Base-by-base conservation (phyloP, 2,888 invertebrate species). In the Mythimna impura region DNA sequence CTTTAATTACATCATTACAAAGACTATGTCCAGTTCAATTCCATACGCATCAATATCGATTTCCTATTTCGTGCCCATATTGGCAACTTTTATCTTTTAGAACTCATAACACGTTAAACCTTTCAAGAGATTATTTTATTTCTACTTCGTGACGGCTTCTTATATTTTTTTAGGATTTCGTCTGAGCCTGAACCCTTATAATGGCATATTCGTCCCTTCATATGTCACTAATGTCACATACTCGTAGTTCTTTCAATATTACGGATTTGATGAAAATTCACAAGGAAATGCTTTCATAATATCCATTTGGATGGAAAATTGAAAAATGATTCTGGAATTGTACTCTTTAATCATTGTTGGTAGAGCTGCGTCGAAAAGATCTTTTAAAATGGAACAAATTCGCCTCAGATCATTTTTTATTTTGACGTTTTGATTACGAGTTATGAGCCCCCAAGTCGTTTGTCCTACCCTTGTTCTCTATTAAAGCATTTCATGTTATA, bases 341-440 rank as follows among this genome's bases (percentile, higher is more conserved):
- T 71, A 70, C 61, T 64, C 55, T 69, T 71, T 57, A 78, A 78
- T 80, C 66, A 77, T 66, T 47, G 67, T 40, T 50, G 43, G n/a
- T 52, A n/a, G 54, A 66, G 62, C 74, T 12, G 54, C 54, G 66
- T 69, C 71, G 61, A 73, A 73, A 73, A 73, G 55, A 63, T 72
- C 55, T 75, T 83, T 79, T 77, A 75, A 79, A 79, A 77, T 60
- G 43, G 77, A 83, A 82, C 71, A 82, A 83, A 75, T 77, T 73
- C 62, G 64, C 52, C 57, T 47, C 50, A 70, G 80, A 82, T 73
- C 83, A 82, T 84, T 85, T 84, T 80, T 84, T 81, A 83, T 83
- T 80, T 80, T 84, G 86, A 81, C 74, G 69, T 78, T 77, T 86
- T 80, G 80, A 81, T 84, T 78, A 81, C 67, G 65, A 80, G 75